Base-by-base conservation (phyloP, 2,888 invertebrate species). In the Gibbula magus region DNA sequence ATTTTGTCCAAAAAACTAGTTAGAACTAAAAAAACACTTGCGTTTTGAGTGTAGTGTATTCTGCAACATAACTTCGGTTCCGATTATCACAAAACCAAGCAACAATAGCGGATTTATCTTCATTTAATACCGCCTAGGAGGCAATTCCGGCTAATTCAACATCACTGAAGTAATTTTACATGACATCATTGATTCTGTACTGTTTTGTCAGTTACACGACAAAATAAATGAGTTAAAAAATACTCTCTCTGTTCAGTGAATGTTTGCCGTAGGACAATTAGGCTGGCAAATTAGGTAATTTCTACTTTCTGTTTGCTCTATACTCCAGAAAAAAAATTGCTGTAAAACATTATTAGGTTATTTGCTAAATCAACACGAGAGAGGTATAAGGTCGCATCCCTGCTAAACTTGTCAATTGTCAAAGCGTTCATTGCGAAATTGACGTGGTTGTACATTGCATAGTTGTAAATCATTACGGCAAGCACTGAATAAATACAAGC, bases 101-200 rank as follows among this genome's bases (percentile, higher is more conserved):
- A 45, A 45, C 45, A 61, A 61, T 25, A 25, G 61, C 25, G 61
- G 13, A 29, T 70, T 70, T 70, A 70, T 70, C 70, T 39, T 35
- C 32, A 70, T 70, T 70, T 70, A 70, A 70, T 70, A 70, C 70
- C 35, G 70, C 70, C 70, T 20, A 32, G 35, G 20, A 70, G 70
- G 32, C 70, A 70, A 35, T 70, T 35, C 29, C 18, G 20, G 35
- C 70, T 39, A 39, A 70, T 70, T 70, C 70, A 70, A 70, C 70
- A 70, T 39, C 20, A 39, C 70, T 20, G n/a, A 70, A 35, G 70
- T 39, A 32, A 70, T 70, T 32, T 39, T 70, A 35, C 70, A 70
- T 70, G 29, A 20, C 70, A 32, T 35, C 32, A 70, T 70, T 70
- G 70, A 70, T 35, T 70, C 4, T 20, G 35, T 10, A 39, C 18